Evolutionary conservation across 1,140 invertebrate genomes (phyloP), one percentile per base, ranked within the genome.

Genomic region (Macrobrachium rosenbergii): DNA sequence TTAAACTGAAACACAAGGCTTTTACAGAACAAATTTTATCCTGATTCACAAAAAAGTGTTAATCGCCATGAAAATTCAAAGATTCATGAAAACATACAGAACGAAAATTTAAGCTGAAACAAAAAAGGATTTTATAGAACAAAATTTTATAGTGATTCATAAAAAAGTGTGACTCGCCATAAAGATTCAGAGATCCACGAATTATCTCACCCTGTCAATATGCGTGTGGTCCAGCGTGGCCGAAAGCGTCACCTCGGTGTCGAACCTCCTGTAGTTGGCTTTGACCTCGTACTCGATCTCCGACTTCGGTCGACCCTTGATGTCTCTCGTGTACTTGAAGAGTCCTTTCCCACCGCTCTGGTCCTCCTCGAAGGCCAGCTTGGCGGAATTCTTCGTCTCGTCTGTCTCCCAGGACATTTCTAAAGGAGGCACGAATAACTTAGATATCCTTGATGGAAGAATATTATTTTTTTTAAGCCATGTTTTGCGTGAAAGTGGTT

Each of bases 321-420:
- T 59, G 17, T 75, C 58, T 10, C 78, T 64, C n/a, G n/a, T 64
- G 78, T 80, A 76, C 67, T 58, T 72, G 17, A 81, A 58, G 69
- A 58, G 59, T 37, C 78, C 69, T 11, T 23, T 62, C 12, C 84
- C 84, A 5, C 84, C 84, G 23, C 43, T 43, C 2, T 37, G 67
- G 59, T 87, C 79, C 19, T 60, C 37, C 67, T 60, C 84, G 67
- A 87, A 5, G 58, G 45, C 59, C 52, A 82, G 19, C 37, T 59
- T 72, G 8, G 23, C 69, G 5, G 58, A 23, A 58, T 64, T 87
- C 59, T 37, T 67, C 43, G 84, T 87, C 23, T 45, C 78, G 45
- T 87, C 84, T 10, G 78, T 87, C 59, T 82, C 23, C 84, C 84
- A 87, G 7, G 69, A 43, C 84, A 82, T 21, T 58, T 80, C 84